These are phyloP conservation scores for Homarus americanus DNA, from an alignment of 1,140 invertebrate genomes.

Conservation along the genomic window DNA sequence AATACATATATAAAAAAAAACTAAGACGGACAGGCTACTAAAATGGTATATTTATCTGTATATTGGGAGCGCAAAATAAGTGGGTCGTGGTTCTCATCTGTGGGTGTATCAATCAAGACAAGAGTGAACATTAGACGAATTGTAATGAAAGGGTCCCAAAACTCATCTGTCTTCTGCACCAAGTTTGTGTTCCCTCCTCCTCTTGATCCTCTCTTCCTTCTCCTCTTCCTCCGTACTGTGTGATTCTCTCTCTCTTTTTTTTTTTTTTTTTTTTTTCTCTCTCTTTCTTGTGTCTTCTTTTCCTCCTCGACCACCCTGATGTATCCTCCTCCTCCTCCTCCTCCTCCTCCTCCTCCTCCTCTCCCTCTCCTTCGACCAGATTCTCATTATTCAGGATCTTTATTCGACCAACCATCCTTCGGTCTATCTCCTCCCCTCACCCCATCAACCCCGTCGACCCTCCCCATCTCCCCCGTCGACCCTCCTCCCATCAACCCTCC, in stretches of 20 bases:
- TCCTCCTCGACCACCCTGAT: not conserved
- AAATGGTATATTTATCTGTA: conserved; percentile 6
- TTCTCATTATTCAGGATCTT: too few species aligned
- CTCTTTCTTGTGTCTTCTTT: not conserved
- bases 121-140: conserved; percentile 60
- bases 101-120: conserved; percentile 43
- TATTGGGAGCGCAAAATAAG: not conserved
- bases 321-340: not conserved
- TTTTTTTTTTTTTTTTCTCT: not conserved
- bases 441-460: not conserved
- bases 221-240: too few species aligned
- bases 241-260: too few species aligned
- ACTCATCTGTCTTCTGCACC: not conserved
- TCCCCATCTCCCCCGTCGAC: not conserved
- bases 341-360: not conserved
- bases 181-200: too few species aligned
- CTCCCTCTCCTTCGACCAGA: not conserved
- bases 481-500: not conserved
- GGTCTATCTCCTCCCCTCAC: not conserved
- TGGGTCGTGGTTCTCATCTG: not conserved
- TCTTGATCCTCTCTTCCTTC: too few species aligned
- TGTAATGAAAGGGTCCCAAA: conserved; percentile 29
- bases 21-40: not conserved
- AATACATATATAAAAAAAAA: too few species aligned
- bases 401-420: too few species aligned